Conservation (phyloP, 1,140 invertebrate genomes). For the Cydia fagiglandana region DNA sequence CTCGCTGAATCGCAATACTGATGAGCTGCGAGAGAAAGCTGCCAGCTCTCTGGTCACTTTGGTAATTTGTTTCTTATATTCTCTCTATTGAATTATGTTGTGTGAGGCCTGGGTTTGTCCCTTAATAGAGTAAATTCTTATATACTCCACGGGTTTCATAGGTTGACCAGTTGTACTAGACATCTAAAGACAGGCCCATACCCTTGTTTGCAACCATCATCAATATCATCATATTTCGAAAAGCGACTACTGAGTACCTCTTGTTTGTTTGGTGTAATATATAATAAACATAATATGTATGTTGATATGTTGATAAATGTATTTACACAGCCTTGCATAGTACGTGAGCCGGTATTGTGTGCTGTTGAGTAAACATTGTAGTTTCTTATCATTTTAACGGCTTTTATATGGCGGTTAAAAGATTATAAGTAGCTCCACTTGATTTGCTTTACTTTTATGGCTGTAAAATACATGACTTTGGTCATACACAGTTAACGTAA, state of each 20-base stretch:
- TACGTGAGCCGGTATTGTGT: neutral
- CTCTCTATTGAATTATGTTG: no score
- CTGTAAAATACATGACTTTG: neutral
- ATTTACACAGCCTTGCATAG: neutral
- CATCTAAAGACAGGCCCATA: no score
- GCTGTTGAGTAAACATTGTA: slow-evolving; percentile 1
- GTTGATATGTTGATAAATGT: slow-evolving; percentile 30
- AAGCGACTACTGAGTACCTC: neutral
- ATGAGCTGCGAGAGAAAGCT: no score
- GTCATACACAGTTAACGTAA: neutral
- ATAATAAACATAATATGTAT: slow-evolving; percentile 9
- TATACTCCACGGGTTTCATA: no score
- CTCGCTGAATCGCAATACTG: no score
- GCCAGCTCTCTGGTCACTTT: no score
- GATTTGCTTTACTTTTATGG: slow-evolving; percentile 22
- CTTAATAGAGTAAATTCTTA: no score
- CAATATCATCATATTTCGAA: no score
- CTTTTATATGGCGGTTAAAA: slow-evolving; percentile 9
- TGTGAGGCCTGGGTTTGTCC: no score
- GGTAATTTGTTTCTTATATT: no score
- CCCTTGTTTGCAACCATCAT: no score
- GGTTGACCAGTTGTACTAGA: no score
- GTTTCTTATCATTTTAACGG: slow-evolving; percentile 19
- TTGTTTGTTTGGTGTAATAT: neutral
- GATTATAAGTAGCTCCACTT: neutral